Percentiles rank a stretch among this genome's conserved stretches.
Evolutionary conservation across 1,140 invertebrate genomes (phyloP).

Genomic region (Leptestheria dahalacensis): DNA sequence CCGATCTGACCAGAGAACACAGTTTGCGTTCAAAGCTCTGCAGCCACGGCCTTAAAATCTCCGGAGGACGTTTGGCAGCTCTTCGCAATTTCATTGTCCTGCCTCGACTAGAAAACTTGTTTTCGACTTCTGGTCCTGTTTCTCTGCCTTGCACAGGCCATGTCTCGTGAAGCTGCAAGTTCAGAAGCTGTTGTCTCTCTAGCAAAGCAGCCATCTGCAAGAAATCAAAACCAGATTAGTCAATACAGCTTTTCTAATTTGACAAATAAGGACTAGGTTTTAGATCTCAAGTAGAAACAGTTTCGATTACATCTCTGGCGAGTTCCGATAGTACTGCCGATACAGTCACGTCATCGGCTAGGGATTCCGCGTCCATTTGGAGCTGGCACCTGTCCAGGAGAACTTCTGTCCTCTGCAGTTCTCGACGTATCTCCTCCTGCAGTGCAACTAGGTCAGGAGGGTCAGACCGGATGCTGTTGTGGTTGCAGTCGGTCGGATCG

Average conservation of each 20-base stretch:
- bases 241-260: too few species aligned
- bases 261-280: too few species aligned
- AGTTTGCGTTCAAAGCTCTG: neutral
- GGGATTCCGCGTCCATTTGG: neutral
- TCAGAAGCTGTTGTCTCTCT: neutral
- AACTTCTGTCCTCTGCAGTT: neutral
- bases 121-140: neutral
- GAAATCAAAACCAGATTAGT: too few species aligned
- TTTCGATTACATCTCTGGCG: neutral
- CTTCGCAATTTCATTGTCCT: neutral
- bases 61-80: neutral
- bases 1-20: neutral
- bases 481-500: neutral
- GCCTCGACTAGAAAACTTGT: neutral
- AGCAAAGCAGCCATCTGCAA: neutral
- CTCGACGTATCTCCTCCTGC: neutral
- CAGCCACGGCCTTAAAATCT: neutral
- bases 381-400: neutral
- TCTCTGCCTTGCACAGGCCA: neutral
- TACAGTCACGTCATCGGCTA: neutral
- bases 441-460: neutral
- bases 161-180: neutral
- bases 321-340: neutral
- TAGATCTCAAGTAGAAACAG: too few species aligned
- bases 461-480: neutral